Evolutionary conservation across 2,888 invertebrate genomes (phyloP).

Genomic region (Tenthredo notha): DNA sequence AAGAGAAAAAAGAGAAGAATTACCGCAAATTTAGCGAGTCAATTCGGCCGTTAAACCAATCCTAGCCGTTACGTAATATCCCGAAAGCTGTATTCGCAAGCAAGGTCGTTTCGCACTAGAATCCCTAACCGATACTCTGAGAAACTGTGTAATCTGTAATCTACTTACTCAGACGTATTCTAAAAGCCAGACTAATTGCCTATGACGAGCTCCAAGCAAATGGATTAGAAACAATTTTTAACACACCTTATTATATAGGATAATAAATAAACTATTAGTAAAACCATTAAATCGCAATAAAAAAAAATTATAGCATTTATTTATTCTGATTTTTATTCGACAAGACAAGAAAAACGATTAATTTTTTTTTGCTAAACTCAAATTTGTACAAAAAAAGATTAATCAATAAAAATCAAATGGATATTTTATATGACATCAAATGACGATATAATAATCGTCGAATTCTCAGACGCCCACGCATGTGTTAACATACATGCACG

Average conservation of each 20-base stretch:
- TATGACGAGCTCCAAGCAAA: background rate
- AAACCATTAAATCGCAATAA: background rate
- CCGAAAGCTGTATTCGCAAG: background rate
- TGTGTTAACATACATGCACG: background rate
- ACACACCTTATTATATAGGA: too few relatives aligned
- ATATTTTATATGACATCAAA: too few relatives aligned
- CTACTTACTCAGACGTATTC: background rate
- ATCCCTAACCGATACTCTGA: background rate
- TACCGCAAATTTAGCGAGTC: conserved; percentile 39
- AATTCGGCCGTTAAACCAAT: conserved; percentile 46
- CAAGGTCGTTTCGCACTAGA: conserved; percentile 36
- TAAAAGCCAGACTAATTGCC: background rate
- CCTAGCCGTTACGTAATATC: conserved; percentile 22
- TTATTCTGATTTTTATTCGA: background rate
- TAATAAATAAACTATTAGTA: too few relatives aligned
- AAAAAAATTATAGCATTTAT: background rate
- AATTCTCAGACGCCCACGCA: background rate
- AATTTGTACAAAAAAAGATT: too few relatives aligned
- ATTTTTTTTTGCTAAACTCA: too few relatives aligned
- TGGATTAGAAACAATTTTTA: background rate
- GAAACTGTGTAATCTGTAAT: background rate
- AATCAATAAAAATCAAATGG: too few relatives aligned
- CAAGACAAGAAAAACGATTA: too few relatives aligned
- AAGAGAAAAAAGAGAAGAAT: background rate
- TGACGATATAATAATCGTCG: background rate